Conservation (phyloP, 1,140 invertebrate species). For the Saccostrea echinata region DNA sequence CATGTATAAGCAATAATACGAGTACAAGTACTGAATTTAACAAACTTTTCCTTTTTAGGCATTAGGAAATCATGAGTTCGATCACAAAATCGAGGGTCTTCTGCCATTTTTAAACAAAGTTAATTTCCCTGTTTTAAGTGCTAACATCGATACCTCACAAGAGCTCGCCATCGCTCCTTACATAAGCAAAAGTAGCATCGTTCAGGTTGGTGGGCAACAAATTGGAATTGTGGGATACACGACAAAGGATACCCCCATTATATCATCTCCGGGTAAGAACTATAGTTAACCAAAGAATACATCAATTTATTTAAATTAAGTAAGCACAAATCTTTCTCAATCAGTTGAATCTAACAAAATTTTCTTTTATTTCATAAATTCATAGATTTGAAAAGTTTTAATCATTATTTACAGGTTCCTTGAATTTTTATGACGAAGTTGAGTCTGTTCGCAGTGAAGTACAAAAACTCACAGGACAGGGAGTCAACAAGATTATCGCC, state of each 20-base stretch:
- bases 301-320: too few relatives aligned
- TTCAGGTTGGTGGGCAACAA: slow-evolving; percentile 84
- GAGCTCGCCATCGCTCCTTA: slow-evolving; percentile 84
- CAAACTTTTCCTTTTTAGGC: slow-evolving; percentile 82
- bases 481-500: slow-evolving; percentile 91
- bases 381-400: too few relatives aligned
- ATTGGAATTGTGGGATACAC: slow-evolving; percentile 94
- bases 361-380: too few relatives aligned
- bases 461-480: slow-evolving; percentile 83
- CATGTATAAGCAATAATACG: too few relatives aligned
- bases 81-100: slow-evolving; percentile 87
- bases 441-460: slow-evolving; percentile 85
- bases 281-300: too few relatives aligned
- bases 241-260: slow-evolving; percentile 87
- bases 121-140: slow-evolving; percentile 87
- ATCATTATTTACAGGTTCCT: slow-evolving; percentile 41
- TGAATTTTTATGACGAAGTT: slow-evolving; percentile 66
- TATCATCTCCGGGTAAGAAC: slow-evolving; percentile 70
- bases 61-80: slow-evolving; percentile 96
- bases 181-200: slow-evolving; percentile 84
- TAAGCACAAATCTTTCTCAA: too few relatives aligned
- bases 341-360: too few relatives aligned
- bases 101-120: slow-evolving; percentile 88
- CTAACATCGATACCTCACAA: slow-evolving; percentile 87
- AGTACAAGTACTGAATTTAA: not conserved